These are phyloP conservation scores for Archocentrus centrarchus DNA, from an alignment of 2,113 vertebrate genomes.

Conservation along the genomic window DNA sequence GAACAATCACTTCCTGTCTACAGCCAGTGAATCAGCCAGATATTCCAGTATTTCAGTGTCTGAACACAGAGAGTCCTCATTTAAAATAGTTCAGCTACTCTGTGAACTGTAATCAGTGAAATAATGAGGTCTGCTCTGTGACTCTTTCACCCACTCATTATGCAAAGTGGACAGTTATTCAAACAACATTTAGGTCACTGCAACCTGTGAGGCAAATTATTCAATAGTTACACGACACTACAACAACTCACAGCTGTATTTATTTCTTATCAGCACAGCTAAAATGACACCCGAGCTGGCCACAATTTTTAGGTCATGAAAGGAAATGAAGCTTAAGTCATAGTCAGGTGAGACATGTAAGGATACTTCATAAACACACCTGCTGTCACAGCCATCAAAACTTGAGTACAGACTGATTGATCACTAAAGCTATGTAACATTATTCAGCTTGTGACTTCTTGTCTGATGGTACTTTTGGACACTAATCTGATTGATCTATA, in stretches of 20 bases:
- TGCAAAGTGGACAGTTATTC: background rate
- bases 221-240: background rate
- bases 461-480: too few species aligned
- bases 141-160: background rate
- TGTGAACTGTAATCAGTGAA: background rate
- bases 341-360: too few species aligned
- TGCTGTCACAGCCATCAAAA: too few species aligned
- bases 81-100: background rate
- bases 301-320: background rate
- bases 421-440: too few species aligned
- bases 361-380: too few species aligned
- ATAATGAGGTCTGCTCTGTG: background rate
- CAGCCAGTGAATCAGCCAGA: background rate
- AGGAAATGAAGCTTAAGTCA: background rate
- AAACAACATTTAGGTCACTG: background rate
- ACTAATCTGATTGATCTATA: too few species aligned
- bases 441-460: too few species aligned
- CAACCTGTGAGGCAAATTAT: background rate
- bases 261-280: background rate
- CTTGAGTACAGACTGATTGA: too few species aligned
- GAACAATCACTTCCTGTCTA: constrained; percentile 46
- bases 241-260: background rate
- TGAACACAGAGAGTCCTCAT: background rate
- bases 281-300: background rate
- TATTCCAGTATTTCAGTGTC: background rate